Percentiles rank a stretch among this genome's conserved stretches.
Evolutionary conservation across 2,888 invertebrate species (phyloP).

Genomic region (Allophyes oxyacanthae): DNA sequence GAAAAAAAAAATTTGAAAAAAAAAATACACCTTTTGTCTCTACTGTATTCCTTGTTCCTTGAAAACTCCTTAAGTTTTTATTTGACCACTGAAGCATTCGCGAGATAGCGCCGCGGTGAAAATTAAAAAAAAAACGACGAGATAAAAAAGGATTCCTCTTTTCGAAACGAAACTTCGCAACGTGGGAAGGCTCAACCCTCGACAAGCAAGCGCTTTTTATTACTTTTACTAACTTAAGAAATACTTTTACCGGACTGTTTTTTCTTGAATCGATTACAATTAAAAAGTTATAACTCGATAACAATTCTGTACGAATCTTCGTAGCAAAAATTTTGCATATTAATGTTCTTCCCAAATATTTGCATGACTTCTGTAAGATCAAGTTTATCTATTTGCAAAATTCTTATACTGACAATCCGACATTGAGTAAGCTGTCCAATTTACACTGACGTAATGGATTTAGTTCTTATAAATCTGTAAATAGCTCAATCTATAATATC

Average conservation of each 20-base stretch:
- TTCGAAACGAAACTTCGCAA: constrained; percentile 63
- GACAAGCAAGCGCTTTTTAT: constrained; percentile 61
- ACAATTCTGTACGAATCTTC: constrained; percentile 35
- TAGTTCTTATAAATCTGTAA: no score
- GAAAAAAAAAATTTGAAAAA: no score
- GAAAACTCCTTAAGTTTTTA: constrained; percentile 88
- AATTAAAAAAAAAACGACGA: constrained; percentile 81
- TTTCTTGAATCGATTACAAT: constrained; percentile 63
- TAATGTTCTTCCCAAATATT: constrained; percentile 26
- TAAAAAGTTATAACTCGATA: constrained; percentile 58
- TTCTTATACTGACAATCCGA: background rate
- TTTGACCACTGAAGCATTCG: constrained; percentile 90
- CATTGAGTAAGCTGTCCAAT: background rate
- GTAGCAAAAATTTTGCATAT: constrained; percentile 38
- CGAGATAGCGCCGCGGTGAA: constrained; percentile 87
- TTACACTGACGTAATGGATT: background rate
- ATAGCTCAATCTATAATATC: no score
- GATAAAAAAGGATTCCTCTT: constrained; percentile 71
- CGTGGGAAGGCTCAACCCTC: constrained; percentile 54
- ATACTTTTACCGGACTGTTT: constrained; percentile 58
- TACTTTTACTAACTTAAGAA: constrained; percentile 60
- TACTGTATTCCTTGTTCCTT: constrained; percentile 63
- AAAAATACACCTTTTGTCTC: constrained; percentile 46
- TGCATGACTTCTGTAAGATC: constrained; percentile 19
- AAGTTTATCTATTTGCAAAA: constrained; percentile 10